Evolutionary conservation across 1,140 invertebrate species (phyloP), one percentile per base, ranked within the genome.

Genomic region (Acarapis woodi): DNA sequence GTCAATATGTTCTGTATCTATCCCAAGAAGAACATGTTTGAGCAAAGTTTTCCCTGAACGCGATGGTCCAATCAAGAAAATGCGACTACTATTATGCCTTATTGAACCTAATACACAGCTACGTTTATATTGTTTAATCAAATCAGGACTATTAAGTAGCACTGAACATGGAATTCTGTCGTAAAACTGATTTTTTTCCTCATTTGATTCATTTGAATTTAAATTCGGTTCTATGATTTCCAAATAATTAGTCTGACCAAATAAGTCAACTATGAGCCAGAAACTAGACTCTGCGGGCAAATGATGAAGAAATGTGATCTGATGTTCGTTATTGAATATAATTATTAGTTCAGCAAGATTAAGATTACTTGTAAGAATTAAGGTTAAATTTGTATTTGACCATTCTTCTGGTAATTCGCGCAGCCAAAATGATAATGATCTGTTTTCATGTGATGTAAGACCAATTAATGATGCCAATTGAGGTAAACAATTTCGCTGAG

Each of bases 51-150:
- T 47, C 10, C 42, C 46, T n/a, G 41, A 39, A 21, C 8, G 43
- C 48, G 14, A 48, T 47, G 35, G 47, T 36, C 39, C 39, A 24
- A 41, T 41, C 5, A 38, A 19, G 12, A 33, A 21, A 34, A 42
- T 21, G 2, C 40, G 25, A 16, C 35, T 30, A 3, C 8, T 4
- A 28, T 34, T 42, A 22, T 32, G 38, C 12, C 21, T 26, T 15
- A 42, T 4, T 6, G 20, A 26, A 15, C 28, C 37, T 9, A 32
- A 19, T 20, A 19, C 20, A 15, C 40, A 40, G 37, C 8, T n/a
- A 33, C 3, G 32, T 33, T 18, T n/a, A n/a, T 3, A 4, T 18
- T n/a, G 4, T 22, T 4, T 15, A 33, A 3, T 26, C 9, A 25
- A 14, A 37, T 10, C 8, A 12, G 4, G 40, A 25, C 15, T 38